Evolutionary conservation across 2,797 vertebrate genomes (phyloP).

Genomic region (Myotis planiceps): DNA sequence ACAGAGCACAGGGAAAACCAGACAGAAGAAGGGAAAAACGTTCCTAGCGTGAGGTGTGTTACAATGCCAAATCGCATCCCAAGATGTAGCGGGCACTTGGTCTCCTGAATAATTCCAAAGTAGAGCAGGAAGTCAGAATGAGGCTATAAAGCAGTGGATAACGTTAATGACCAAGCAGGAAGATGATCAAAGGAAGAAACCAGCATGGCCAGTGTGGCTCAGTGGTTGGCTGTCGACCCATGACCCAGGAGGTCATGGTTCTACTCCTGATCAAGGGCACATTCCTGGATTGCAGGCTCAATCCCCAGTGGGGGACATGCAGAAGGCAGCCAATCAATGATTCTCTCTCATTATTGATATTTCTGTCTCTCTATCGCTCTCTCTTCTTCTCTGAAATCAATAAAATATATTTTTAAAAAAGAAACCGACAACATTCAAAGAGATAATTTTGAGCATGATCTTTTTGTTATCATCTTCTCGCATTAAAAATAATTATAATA

Average conservation of each 20-base stretch:
- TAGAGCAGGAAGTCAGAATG: neutral
- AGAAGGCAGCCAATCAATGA: too few species aligned
- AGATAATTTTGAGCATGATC: neutral
- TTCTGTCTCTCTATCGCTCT: too few species aligned
- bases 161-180: neutral
- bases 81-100: neutral
- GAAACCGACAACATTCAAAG: neutral
- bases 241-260: too few species aligned
- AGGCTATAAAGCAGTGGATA: neutral
- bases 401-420: neutral
- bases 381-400: too few species aligned
- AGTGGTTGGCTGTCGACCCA: too few species aligned
- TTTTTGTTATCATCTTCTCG: neutral
- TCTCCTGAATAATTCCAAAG: slow-evolving; percentile 1
- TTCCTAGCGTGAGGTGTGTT: neutral
- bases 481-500: neutral
- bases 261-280: too few species aligned
- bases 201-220: too few species aligned
- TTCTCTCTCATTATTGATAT: too few species aligned
- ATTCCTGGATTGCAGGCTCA: too few species aligned
- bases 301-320: too few species aligned
- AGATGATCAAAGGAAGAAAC: neutral
- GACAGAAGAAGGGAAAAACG: neutral
- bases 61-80: neutral
- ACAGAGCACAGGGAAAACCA: neutral